Evolutionary conservation across 2,797 vertebrate genomes (phyloP).

Genomic region (Myotis findleyi): DNA sequence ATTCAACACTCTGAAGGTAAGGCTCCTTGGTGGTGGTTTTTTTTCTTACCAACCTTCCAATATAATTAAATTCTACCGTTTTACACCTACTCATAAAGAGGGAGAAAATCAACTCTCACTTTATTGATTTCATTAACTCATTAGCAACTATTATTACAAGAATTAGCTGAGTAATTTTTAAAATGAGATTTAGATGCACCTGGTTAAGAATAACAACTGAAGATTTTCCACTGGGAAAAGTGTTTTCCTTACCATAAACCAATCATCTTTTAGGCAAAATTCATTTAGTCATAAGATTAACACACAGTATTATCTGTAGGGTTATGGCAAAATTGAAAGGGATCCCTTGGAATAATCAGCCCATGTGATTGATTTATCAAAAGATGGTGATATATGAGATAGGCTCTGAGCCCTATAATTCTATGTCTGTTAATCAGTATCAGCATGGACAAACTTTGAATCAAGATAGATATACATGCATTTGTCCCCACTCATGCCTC

Average conservation of each 20-base stretch:
- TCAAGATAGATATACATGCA: not conserved
- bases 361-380: not conserved
- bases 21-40: not conserved
- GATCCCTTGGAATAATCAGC: not conserved
- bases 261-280: conserved; percentile 8
- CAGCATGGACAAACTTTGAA: not conserved
- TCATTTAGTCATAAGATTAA: conserved; percentile 19
- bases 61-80: conserved; percentile 17
- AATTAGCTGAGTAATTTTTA: conserved; percentile 42
- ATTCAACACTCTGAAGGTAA: not conserved
- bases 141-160: conserved; percentile 50
- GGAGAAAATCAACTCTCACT: not conserved
- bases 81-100: not conserved
- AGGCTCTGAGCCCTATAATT: not conserved
- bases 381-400: not conserved
- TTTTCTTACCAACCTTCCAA: not conserved
- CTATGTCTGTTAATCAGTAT: not conserved
- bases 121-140: conserved; percentile 55
- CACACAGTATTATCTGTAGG: not conserved
- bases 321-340: not conserved
- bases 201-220: conserved; percentile 54
- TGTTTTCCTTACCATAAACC: conserved; percentile 5
- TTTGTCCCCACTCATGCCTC: not conserved
- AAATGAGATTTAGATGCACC: conserved; percentile 62
- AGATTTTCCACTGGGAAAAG: conserved; percentile 25